Conservation (phyloP, 2,888 invertebrate genomes). For the Hoplodrina ambigua region DNA sequence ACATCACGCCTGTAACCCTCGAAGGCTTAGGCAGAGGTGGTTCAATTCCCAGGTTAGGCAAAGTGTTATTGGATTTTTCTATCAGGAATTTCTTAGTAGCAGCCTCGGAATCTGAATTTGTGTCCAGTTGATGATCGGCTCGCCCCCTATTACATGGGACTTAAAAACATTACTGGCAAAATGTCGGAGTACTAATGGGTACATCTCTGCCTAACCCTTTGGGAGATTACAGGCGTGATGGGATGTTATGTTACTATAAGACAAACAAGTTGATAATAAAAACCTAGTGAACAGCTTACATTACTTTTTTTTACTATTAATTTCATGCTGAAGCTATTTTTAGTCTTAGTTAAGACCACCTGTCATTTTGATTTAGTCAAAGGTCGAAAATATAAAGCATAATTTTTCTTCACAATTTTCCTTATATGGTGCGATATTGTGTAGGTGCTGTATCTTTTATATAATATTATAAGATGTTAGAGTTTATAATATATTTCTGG, state of each 20-base stretch:
- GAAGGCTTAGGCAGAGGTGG: no score
- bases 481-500: background rate
- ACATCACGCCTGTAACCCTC: background rate
- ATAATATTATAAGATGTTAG: conserved; percentile 4
- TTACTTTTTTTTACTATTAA: background rate
- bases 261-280: background rate
- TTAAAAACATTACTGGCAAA: no score
- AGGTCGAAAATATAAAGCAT: conserved; percentile 16
- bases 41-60: no score
- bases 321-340: background rate
- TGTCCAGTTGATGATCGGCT: no score
- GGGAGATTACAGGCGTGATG: no score
- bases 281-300: background rate
- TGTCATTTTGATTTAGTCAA: conserved; percentile 19
- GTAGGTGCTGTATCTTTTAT: conserved; percentile 12
- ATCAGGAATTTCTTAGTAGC: no score
- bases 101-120: no score
- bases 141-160: no score
- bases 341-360: background rate
- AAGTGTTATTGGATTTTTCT: no score
- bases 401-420: conserved; percentile 32
- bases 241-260: background rate
- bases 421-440: conserved; percentile 17
- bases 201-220: no score
- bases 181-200: no score